Evolutionary conservation across 53 echinoderm and acorn worm genomes (phyloP).

Genomic region (Actinopyga echinites): DNA sequence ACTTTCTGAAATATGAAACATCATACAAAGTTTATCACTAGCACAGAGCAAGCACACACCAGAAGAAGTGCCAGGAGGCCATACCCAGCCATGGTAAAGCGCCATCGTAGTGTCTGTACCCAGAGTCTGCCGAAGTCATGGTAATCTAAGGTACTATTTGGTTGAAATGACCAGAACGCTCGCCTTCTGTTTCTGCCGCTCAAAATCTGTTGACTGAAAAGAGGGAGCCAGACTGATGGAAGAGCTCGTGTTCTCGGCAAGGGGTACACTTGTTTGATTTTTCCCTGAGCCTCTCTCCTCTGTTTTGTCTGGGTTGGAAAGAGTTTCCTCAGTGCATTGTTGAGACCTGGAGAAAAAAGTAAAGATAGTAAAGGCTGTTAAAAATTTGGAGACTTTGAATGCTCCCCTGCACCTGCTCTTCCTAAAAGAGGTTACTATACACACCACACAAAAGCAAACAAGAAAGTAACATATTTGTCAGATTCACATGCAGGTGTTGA

Average conservation of each 20-base stretch:
- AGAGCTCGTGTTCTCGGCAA: conserved; percentile 10
- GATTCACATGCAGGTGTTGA: no score
- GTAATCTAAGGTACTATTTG: conserved; percentile 13
- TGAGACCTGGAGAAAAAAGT: background rate
- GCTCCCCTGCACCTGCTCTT: no score
- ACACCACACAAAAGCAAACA: no score
- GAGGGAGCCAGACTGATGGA: conserved; percentile 35
- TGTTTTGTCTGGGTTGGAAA: conserved; percentile 29
- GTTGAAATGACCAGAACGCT: conserved; percentile 34
- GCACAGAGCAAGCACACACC: conserved; percentile 37
- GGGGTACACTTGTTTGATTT: conserved; percentile 10
- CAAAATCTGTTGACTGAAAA: conserved; percentile 30
- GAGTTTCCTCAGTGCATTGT: conserved; percentile 19
- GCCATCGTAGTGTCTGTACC: conserved; percentile 33
- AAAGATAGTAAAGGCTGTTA: background rate
- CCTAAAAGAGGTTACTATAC: no score
- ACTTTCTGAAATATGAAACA: no score
- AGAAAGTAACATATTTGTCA: no score
- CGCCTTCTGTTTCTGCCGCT: conserved; percentile 18
- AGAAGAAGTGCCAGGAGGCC: conserved; percentile 30
- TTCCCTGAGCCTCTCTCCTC: conserved; percentile 2
- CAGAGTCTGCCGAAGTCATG: conserved; percentile 38
- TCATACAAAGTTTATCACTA: conserved; percentile 32
- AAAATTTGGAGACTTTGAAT: background rate
- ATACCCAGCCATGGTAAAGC: conserved; percentile 33